Base-by-base conservation (phyloP, 2,797 vertebrate species). In the Philypnodon macrostomus region DNA sequence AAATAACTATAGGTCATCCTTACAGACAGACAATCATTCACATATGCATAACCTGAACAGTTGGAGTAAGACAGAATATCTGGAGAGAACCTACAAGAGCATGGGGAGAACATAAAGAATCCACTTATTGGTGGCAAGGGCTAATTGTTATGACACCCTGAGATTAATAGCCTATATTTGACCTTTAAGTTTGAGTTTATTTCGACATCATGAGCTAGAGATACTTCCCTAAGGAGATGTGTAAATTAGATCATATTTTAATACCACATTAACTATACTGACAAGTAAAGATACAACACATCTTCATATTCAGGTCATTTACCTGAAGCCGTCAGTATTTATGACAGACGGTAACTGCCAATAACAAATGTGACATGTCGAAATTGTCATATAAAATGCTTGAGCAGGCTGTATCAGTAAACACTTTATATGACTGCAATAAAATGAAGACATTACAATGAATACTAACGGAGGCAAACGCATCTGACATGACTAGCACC, bases 351-450 rank as follows among this genome's bases (percentile, higher is more conserved):
- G 23, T 23, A 34, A 34, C 35, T 11, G 13, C 19, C 13, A 19
- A 16, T 34, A 21, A 16, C 7, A 8, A 42, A 26, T 42, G 31
- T 34, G 45, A 34, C 31, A 47, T 13, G 29, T 12, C n/a, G 1
- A 4, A 32, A 9, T 46, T 31, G 29, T 32, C 30, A 46, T 16
- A 30, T 34, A n/a, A 47, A 31, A 47, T 34, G 21, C 18, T 9
- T 4, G 30, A 19, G 27, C 11, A 7, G 9, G 18, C 14, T 6
- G n/a, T 15, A 44, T 31, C 16, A 7, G 26, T 18, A 18, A 44
- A 18, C 16, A 19, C 15, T 44, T 6, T 10, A 2, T 29, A 29
- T 4, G 7, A 10, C 27, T 29, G 27, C 9, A 11, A 29, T 29
- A 18, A 18, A 30, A 44, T 44, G 14, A 44, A 44, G 17, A 15